These are phyloP conservation scores for Caenorhabditis brenneri DNA, from an alignment of 1,140 invertebrate species.

Conservation along the genomic window DNA sequence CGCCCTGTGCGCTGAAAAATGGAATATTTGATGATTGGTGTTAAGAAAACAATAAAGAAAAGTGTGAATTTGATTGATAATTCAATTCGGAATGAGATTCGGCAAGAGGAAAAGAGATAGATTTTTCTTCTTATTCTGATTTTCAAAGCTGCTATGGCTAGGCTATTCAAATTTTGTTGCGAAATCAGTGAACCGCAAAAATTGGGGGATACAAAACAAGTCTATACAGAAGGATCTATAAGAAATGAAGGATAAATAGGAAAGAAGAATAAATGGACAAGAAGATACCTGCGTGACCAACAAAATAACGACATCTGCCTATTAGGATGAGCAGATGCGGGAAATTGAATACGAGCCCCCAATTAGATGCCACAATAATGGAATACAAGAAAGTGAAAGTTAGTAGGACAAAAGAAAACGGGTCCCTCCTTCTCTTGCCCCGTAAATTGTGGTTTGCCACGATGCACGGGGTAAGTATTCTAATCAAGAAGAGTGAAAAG, in stretches of 20 bases:
- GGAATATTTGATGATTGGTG: neutral
- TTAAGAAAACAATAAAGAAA: neutral
- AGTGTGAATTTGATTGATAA: conserved; percentile 23
- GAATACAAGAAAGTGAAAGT: conserved; percentile 36
- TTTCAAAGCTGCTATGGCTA: conserved; percentile 13
- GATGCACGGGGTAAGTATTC: neutral
- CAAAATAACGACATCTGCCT: conserved; percentile 18
- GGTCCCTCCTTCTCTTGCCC: neutral
- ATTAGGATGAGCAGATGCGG: conserved; percentile 43
- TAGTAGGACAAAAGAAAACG: conserved; percentile 2
- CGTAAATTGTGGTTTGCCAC: conserved; percentile 3
- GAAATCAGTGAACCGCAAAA: conserved; percentile 34
- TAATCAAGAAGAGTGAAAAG: conserved; percentile 30
- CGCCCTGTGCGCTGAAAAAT: conserved; percentile 47
- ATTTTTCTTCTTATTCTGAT: neutral
- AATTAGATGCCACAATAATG: conserved; percentile 28
- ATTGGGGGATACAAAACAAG: neutral
- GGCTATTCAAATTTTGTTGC: conserved; percentile 8
- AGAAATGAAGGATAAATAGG: neutral
- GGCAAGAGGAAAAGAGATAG: neutral
- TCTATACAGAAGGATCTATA: neutral
- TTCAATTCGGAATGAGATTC: neutral
- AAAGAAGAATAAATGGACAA: neutral
- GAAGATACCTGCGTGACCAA: conserved; percentile 23
- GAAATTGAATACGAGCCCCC: conserved; percentile 6